These are phyloP conservation scores for Panthera tigris DNA, from an alignment of 2,113 vertebrate species.

Conservation along the genomic window DNA sequence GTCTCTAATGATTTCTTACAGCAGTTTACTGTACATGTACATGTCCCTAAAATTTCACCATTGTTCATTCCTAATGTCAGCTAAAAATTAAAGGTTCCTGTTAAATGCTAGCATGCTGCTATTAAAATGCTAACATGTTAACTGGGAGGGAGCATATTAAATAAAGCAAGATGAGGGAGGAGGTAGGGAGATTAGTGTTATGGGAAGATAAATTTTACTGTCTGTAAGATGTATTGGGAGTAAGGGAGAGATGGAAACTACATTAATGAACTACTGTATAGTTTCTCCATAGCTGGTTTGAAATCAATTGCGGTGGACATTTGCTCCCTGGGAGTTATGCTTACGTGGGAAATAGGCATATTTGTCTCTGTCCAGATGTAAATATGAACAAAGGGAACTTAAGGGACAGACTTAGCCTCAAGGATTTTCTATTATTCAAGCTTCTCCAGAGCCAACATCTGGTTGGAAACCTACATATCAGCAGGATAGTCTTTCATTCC, in stretches of 20 bases:
- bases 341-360: neutral
- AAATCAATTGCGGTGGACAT: conserved; percentile 49
- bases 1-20: neutral
- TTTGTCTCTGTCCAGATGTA: conserved; percentile 57
- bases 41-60: neutral
- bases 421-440: conserved; percentile 45
- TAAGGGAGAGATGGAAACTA: neutral
- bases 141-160: neutral
- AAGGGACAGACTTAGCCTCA: neutral
- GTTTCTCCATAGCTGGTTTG: conserved; percentile 8
- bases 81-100: neutral
- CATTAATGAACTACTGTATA: neutral
- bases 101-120: neutral
- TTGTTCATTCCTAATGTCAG: neutral
- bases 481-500: neutral
- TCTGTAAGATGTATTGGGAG: conserved; percentile 35
- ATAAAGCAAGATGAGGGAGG: neutral
- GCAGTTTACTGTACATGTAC: neutral
- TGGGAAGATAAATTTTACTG: conserved; percentile 34
- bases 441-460: conserved; percentile 19
- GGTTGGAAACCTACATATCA: neutral
- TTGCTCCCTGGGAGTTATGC: conserved; percentile 22
- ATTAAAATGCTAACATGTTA: conserved; percentile 17
- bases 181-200: neutral
- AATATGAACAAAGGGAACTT: conserved; percentile 40